Evolutionary conservation across 2,888 invertebrate species (phyloP).

Genomic region (Dicyrtoma fusca): DNA sequence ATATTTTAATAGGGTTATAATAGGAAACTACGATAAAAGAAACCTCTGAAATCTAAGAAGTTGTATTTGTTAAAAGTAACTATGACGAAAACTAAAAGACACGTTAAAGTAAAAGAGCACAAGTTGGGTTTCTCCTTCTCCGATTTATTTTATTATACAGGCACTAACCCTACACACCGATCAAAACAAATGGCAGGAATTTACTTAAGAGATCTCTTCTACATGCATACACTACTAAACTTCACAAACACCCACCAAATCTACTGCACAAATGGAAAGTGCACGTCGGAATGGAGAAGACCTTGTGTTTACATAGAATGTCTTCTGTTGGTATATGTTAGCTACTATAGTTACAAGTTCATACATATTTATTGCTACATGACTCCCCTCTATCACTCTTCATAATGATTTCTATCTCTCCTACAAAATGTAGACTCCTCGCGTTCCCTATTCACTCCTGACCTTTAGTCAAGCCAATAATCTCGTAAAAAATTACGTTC

Average conservation of each 20-base stretch:
- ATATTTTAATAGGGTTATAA: not conserved
- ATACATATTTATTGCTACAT: too few relatives aligned
- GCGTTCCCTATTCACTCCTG: too few relatives aligned
- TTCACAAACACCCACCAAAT: not conserved
- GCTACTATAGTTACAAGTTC: too few relatives aligned
- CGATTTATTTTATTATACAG: not conserved
- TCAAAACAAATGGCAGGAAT: not conserved
- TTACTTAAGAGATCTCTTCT: not conserved
- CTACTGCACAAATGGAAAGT: too few relatives aligned
- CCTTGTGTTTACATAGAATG: too few relatives aligned
- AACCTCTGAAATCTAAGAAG: not conserved
- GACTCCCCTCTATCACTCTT: too few relatives aligned
- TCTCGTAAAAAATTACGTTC: too few relatives aligned
- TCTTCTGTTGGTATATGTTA: too few relatives aligned
- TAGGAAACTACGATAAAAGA: slow-evolving; percentile 1
- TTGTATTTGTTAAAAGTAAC: not conserved
- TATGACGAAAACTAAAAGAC: not conserved
- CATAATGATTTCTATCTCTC: too few relatives aligned
- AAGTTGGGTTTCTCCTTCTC: not conserved
- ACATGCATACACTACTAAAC: not conserved
- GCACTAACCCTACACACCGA: not conserved
- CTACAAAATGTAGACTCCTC: too few relatives aligned
- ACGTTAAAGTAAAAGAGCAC: not conserved
- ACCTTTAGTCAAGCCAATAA: too few relatives aligned
- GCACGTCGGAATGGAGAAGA: too few relatives aligned